These are phyloP conservation scores for Oxygymnocypris stewartii DNA, from an alignment of 2,113 vertebrate species.

Conservation along the genomic window DNA sequence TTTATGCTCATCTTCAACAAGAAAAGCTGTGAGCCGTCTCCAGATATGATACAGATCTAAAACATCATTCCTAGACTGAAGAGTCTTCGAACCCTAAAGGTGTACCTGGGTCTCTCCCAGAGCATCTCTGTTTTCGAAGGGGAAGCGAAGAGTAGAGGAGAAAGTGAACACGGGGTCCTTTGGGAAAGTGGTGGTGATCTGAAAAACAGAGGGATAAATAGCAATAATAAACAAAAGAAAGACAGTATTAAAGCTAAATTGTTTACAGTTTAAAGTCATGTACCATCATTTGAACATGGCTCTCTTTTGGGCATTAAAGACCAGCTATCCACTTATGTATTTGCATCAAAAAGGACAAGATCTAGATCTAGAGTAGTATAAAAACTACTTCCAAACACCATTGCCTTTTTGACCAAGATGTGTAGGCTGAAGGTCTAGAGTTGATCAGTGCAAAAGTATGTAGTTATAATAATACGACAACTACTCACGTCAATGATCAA, in stretches of 20 bases:
- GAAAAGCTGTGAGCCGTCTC: not conserved
- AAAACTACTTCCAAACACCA: not conserved
- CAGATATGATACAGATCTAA: not conserved
- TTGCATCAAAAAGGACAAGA: not conserved
- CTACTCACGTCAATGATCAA: conserved; percentile 95
- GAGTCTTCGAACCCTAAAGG: not conserved
- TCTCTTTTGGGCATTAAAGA: not conserved
- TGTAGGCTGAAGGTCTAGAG: not conserved
- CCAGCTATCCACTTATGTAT: not conserved
- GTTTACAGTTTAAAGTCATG: not conserved
- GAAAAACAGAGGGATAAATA: not conserved
- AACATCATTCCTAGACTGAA: not conserved
- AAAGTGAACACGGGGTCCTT: conserved; percentile 98
- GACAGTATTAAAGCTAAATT: not conserved
- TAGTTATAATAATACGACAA: conserved; percentile 8
- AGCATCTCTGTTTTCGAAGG: conserved; percentile 93
- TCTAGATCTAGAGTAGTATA: not conserved
- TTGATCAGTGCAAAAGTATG: not conserved
- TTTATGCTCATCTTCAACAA: not conserved
- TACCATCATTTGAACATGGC: not conserved
- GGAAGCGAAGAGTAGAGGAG: conserved; percentile 89
- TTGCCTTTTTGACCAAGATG: not conserved
- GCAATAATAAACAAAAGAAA: not conserved
- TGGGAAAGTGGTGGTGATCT: conserved; percentile 99
- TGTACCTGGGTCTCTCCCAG: conserved; percentile 94